Percentiles rank a stretch among this genome's conserved stretches.
Conservation (phyloP, 2,113 vertebrate species). For the Eurypyga helias region DNA sequence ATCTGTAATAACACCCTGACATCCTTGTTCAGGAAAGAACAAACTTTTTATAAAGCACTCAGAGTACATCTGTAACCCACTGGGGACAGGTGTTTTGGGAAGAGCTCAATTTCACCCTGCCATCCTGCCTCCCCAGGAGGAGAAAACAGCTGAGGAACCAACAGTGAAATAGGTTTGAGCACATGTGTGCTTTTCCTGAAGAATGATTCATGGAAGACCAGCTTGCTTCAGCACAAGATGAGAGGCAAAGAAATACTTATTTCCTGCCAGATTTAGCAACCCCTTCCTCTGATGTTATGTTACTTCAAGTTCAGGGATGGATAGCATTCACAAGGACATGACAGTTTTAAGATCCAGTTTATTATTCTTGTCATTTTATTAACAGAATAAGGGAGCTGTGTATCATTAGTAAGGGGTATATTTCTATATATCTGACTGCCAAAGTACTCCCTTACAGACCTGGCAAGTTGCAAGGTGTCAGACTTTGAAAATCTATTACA, state of each 20-base stretch:
- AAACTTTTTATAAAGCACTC: not conserved
- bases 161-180: not conserved
- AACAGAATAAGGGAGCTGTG: not conserved
- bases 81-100: not conserved
- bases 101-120: not conserved
- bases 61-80: not conserved
- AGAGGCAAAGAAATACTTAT: not conserved
- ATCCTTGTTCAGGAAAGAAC: not conserved
- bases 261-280: not conserved
- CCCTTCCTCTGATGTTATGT: not conserved
- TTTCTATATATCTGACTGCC: not conserved
- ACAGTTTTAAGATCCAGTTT: slow-evolving; percentile 31
- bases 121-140: not conserved
- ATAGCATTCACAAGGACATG: not conserved
- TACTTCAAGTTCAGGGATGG: not conserved
- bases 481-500: not conserved
- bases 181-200: not conserved
- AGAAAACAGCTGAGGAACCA: not conserved
- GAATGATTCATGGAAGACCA: not conserved
- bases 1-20: not conserved
- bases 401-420: slow-evolving; percentile 3
- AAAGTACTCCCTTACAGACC: not conserved
- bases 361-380: not conserved
- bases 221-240: not conserved
- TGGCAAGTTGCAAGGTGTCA: not conserved